These are phyloP conservation scores for Epinephelus awoara DNA, from an alignment of 2,797 vertebrate species.

Conservation along the genomic window DNA sequence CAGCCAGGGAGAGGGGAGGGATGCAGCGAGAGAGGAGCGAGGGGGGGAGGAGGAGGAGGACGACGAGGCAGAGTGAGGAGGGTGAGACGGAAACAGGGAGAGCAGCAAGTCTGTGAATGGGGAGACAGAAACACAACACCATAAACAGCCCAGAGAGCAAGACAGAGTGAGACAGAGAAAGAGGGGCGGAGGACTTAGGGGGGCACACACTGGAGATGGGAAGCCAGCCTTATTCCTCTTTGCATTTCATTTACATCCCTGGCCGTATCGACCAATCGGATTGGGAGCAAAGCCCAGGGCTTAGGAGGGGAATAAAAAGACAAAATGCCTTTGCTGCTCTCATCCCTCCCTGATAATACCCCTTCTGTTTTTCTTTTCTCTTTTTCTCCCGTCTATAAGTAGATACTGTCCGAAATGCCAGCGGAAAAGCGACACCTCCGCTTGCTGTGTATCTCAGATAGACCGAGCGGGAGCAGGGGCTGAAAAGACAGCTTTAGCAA, in stretches of 20 bases:
- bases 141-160: conserved; percentile 82
- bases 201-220: conserved; percentile 85
- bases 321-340: conserved; percentile 91
- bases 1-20: conserved; percentile 82
- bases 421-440: conserved; percentile 90
- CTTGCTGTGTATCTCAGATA: conserved; percentile 90
- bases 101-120: conserved; percentile 83
- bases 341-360: conserved; percentile 92
- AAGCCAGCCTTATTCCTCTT: conserved; percentile 94
- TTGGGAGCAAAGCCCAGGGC: conserved; percentile 91
- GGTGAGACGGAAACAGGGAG: conserved; percentile 76
- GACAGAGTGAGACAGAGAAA: conserved; percentile 76
- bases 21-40: conserved; percentile 54
- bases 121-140: conserved; percentile 81
- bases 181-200: conserved; percentile 74
- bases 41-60: conserved; percentile 14
- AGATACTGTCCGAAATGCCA: conserved; percentile 93
- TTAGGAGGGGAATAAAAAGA: conserved; percentile 92
- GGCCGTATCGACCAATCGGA: conserved; percentile 96
- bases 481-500: conserved; percentile 90
- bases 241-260: conserved; percentile 98
- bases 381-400: conserved; percentile 87
- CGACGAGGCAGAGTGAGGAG: conserved; percentile 69
- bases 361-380: conserved; percentile 90
- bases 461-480: conserved; percentile 84